Conservation (phyloP, 2,113 vertebrate species). For the Arenaria interpres region DNA sequence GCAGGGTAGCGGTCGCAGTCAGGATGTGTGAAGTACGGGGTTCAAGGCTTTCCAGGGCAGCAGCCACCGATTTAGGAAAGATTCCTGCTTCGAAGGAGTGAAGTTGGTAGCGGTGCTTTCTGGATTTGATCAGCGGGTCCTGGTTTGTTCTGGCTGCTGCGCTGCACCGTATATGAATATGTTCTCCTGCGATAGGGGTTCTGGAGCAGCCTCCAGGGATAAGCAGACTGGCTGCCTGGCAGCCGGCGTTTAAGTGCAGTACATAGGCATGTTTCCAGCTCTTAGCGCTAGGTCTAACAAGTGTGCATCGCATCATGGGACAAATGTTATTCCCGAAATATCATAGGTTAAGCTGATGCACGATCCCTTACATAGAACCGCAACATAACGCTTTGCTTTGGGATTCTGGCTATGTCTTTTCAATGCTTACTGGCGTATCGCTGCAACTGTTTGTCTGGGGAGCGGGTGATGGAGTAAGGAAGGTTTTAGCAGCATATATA, state of each 20-base stretch:
- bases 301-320: not conserved
- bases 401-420: not conserved
- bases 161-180: rapidly evolving
- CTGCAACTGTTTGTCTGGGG: not conserved
- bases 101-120: not conserved
- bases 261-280: not conserved
- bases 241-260: not conserved
- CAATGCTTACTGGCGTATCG: not conserved
- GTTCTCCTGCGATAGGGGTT: not conserved
- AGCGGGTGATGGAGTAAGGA: not conserved
- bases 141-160: not conserved
- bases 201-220: not conserved
- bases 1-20: not conserved
- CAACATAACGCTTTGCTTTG: not conserved
- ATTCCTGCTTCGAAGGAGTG: not conserved
- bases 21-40: not conserved
- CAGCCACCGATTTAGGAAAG: not conserved
- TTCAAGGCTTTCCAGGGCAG: not conserved
- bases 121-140: not conserved
- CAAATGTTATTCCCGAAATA: constrained; percentile 46
- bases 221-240: not conserved
- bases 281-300: not conserved
- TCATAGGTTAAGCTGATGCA: not conserved
- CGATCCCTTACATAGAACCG: not conserved
- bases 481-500: not conserved